Evolutionary conservation across 2,797 vertebrate species (phyloP), one percentile per base, ranked within the genome.

Genomic region (Alcedo quadribrachys): DNA sequence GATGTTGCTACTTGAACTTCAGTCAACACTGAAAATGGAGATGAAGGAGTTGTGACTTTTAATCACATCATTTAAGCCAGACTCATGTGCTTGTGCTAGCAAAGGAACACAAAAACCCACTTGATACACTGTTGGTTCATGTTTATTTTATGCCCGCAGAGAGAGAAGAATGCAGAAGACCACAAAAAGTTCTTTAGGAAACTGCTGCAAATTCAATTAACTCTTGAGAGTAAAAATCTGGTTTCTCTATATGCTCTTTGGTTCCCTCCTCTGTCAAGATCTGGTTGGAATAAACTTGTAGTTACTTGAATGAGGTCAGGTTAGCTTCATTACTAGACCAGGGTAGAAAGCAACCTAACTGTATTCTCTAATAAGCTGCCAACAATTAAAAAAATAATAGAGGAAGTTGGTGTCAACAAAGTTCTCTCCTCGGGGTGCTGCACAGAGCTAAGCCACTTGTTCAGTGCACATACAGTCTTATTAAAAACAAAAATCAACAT

Each of bases 1-100:
- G 57, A 67, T 5, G 6, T 50, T 3, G 3, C 35, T 67, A 37
- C 53, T 75, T 81, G 28, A 91, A 90, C 89, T 89, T 85, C 67
- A 76, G 77, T 78, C 66, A 84, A 78, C 77, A 76, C 5, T 50
- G 67, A 73, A 83, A 90, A 94, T 75, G 53, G 67, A 91, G 93
- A 93, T 81, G 46, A 91, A 92, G 88, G 48, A 68, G 60, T 30
- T 69, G 30, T 46, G 74, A 92, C 85, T 93, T 87, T 33, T 73
- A 93, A 55, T 27, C 62, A 37, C 4, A 9, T 74, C 43, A 77
- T 93, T 62, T 89, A 74, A 87, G 54, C 43, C 66, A 85, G 55
- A 35, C 70, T 92, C 51, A 42, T 66, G 35, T 11, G 5, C 35
- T 55, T 79, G 17, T 62, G 63, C 55, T 75, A 73, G 51, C 33